These are phyloP conservation scores for Xiphydria camelus DNA, from an alignment of 2,888 invertebrate species.

Conservation along the genomic window DNA sequence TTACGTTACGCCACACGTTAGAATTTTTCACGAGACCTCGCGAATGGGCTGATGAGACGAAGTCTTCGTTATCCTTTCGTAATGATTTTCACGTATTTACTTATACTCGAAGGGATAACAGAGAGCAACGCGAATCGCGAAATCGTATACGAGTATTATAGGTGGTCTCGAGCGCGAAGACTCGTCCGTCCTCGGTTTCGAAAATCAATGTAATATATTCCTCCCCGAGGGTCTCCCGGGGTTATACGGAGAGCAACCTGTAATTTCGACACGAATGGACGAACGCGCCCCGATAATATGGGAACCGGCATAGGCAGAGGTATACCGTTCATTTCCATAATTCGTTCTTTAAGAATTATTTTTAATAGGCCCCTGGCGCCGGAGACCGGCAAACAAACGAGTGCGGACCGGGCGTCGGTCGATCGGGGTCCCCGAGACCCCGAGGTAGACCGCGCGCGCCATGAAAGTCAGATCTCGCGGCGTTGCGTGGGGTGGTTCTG, in stretches of 20 bases:
- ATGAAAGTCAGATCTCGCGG: too few species aligned
- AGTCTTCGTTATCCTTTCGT: too few species aligned
- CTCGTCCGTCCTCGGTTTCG: not conserved
- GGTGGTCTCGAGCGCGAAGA: not conserved
- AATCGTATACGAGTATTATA: too few species aligned
- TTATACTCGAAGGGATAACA: too few species aligned
- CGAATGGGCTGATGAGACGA: too few species aligned
- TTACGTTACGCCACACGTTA: too few species aligned
- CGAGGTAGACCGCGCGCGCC: too few species aligned
- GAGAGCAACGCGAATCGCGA: too few species aligned
- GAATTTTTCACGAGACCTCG: too few species aligned
- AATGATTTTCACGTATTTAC: too few species aligned
- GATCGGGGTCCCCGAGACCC: too few species aligned
- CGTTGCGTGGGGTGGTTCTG: slow-evolving; percentile 23
- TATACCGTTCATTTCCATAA: slow-evolving; percentile 50
- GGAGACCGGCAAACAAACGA: slow-evolving; percentile 23
- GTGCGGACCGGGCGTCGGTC: too few species aligned
- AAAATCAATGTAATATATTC: slow-evolving; percentile 18
- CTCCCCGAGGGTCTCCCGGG: slow-evolving; percentile 20
- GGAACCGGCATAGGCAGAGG: slow-evolving; percentile 40
- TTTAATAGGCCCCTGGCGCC: slow-evolving; percentile 56
- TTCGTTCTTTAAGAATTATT: slow-evolving; percentile 53
- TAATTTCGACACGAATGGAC: slow-evolving; percentile 50
- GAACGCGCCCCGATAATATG: slow-evolving; percentile 46
- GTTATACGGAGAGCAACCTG: slow-evolving; percentile 35